Conservation (phyloP, 2,113 vertebrate genomes). For the Gila orcuttii region DNA sequence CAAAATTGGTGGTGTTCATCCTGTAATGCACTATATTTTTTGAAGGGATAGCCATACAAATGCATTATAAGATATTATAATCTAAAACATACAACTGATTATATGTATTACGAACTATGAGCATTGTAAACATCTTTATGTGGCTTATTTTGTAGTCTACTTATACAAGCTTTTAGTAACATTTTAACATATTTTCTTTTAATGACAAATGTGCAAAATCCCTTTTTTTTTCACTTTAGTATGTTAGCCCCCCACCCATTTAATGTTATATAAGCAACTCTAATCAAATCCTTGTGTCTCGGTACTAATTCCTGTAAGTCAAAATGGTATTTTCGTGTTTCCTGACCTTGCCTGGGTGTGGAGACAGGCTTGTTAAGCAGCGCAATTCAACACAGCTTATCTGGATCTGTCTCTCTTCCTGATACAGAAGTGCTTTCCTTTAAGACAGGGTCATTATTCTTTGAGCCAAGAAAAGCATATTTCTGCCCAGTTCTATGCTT, state of each 20-base stretch:
- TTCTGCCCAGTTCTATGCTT: conserved; percentile 1
- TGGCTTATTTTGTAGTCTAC: not conserved
- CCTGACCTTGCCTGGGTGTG: not conserved
- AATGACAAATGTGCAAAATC: not conserved
- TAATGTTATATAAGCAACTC: not conserved
- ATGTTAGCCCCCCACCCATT: not conserved
- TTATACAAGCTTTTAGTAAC: not conserved
- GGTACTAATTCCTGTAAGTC: not conserved
- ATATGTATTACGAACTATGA: not conserved
- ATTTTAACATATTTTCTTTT: not conserved
- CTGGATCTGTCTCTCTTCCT: not conserved
- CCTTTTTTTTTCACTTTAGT: not conserved
- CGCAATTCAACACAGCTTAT: conserved; percentile 9
- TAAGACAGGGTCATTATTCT: not conserved
- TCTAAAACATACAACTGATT: not conserved
- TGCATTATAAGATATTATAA: not conserved
- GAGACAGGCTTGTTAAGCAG: not conserved
- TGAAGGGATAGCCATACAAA: not conserved
- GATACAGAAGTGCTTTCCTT: not conserved
- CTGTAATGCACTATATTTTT: not conserved
- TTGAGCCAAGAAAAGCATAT: conserved; percentile 30
- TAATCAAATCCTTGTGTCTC: not conserved
- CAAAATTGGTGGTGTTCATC: not conserved
- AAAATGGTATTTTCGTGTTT: not conserved
- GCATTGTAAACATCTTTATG: not conserved